phyloP scores from a whole-genome alignment of 2,888 invertebrate genomes.

The Heteromyza rotundicornis region DNA sequence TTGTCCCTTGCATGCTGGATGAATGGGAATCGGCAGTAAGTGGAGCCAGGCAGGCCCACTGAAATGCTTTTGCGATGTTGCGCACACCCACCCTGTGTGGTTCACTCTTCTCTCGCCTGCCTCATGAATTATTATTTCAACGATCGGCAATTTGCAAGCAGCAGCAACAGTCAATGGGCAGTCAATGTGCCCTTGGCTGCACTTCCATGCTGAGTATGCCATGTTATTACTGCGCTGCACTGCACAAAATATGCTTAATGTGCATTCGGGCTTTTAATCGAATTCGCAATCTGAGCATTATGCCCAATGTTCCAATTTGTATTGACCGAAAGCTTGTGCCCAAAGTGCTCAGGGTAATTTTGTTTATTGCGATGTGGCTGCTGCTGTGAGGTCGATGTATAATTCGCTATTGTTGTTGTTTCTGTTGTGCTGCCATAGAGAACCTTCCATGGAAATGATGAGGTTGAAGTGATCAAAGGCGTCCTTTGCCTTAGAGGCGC shows the following conservation, averaged over 20 bases:
- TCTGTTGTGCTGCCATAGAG: neutral
- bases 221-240: neutral
- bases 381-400: neutral
- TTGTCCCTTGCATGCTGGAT: no score
- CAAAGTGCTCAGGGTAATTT: no score
- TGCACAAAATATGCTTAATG: neutral
- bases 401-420: neutral
- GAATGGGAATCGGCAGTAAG: no score
- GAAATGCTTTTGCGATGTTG: no score
- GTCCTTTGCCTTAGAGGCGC: no score
- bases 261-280: slow-evolving; percentile 1
- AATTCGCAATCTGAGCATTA: neutral
- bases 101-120: no score
- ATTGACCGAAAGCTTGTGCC: no score
- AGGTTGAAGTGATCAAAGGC: no score
- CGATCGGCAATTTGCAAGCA: neutral
- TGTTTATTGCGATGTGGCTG: neutral
- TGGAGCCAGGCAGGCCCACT: no score
- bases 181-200: neutral
- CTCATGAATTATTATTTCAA: no score
- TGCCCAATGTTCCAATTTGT: neutral
- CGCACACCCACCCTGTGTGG: no score
- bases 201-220: neutral
- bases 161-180: neutral
- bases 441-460: no score